Base-by-base conservation (phyloP, 92 coral and sea anemone genomes). In the Palythoa caribaeorum region DNA sequence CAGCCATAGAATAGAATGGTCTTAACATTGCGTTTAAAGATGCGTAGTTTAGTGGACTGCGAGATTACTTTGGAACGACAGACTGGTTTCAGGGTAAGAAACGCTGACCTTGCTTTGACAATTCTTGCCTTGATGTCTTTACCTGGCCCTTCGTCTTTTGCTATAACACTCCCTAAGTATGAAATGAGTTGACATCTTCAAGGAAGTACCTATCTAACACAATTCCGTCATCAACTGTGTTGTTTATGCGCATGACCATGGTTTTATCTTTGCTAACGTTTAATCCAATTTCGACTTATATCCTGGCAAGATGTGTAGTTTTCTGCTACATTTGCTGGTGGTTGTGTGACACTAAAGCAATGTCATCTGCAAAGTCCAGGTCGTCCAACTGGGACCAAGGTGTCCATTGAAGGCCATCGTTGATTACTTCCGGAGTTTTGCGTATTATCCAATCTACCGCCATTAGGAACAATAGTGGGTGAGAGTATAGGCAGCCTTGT, bases 1-100 rank as follows among this genome's bases (percentile, higher is more conserved):
- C 28, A 28, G 28, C 28, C 37, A 66, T 66, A 66, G 38, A 66
- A 66, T 2, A n/a, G 9, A 3, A 66, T 1, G 9, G n/a, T 66
- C 20, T 19, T 19, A 19, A 11, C 38, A 0, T 0, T n/a, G 37
- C 1, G 1, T 1, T 14, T 19, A 35, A 28, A 28, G 0, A 28
- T 28, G 28, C 28, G 28, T 28, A 28, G 28, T 28, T 28, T 28
- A 28, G 28, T 28, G 28, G 28, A 28, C 28, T 28, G 28, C 28
- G 28, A 28, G 28, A 28, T 28, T 28, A 28, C 28, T 19, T 19
- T 66, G 37, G 38, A 28, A 0, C 19, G 72, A 35, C 38, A 66
- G 9, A 66, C 72, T 66, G 72, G 38, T 66, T 66, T 66, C 72
- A 66, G 72, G 38, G 72, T 66, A n/a, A 66, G 38, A 9, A 66